phyloP scores from a whole-genome alignment of 1,140 invertebrate genomes.

The Arctopsyche grandis region DNA sequence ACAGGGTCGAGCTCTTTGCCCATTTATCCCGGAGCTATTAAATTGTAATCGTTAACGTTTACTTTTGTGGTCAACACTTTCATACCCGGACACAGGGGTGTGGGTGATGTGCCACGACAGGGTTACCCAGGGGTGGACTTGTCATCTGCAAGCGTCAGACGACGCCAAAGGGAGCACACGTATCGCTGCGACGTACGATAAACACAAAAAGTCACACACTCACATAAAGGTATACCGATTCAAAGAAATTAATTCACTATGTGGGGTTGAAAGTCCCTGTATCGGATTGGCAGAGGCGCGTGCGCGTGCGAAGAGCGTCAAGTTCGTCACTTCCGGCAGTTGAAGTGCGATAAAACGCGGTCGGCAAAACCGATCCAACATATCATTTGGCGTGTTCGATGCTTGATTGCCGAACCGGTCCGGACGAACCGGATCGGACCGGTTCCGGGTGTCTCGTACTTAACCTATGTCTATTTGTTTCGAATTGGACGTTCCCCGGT shows the following conservation, averaged over 20 bases:
- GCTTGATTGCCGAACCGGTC: not conserved
- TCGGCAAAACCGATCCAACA: not conserved
- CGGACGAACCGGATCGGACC: not conserved
- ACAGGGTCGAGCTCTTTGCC: not conserved
- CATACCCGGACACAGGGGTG: not conserved
- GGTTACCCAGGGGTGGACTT: not conserved
- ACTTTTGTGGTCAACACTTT: constrained; percentile 3
- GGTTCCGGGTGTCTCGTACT: no score
- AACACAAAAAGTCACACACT: no score
- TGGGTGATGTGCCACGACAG: not conserved
- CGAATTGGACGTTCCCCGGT: no score
- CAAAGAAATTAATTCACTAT: no score
- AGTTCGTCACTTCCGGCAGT: not conserved
- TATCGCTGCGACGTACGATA: not conserved
- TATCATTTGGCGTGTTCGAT: not conserved
- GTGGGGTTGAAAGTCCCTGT: not conserved
- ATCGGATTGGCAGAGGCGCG: not conserved
- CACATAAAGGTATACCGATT: no score
- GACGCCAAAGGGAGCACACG: not conserved
- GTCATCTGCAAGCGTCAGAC: constrained; percentile 2
- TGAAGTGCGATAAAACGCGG: not conserved
- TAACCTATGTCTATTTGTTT: no score
- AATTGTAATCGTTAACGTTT: not conserved
- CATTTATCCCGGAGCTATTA: not conserved
- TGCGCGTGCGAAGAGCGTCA: not conserved